Evolutionary conservation across 2,888 invertebrate genomes (phyloP), one percentile per base, ranked within the genome.

Genomic region (Operophtera brumata): DNA sequence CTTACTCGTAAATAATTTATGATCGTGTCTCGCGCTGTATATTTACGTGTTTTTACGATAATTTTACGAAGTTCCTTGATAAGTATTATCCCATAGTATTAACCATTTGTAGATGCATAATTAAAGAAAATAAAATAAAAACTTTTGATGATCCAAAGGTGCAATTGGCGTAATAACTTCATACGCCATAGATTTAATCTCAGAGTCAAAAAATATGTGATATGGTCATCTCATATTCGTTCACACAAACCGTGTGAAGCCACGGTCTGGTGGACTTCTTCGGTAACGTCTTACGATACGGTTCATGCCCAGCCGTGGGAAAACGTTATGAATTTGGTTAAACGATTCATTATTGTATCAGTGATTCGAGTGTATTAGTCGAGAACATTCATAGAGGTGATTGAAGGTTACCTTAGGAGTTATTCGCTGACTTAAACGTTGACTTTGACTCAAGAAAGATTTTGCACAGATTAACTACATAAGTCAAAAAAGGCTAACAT

Each of bases 171-270:
- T 55, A 47, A 43, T 40, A 56, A 47, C 49, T 39, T 44, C n/a
- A 56, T 47, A 51, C n/a, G 20, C 32, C 34, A 30, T 10, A 51
- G 46, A 44, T 48, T 2, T 44, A 28, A 54, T 54, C 54, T 35
- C n/a, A 26, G 6, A 37, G 35, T 47, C 37, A 34, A 57, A 52
- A 52, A 41, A 47, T 47, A 53, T 12, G 42, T 52, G 48, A 53
- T 57, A 57, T 57, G 71, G 70, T 73, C 75, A 76, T 77, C 76
- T 75, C 69, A 64, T 67, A 67, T 66, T 65, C 42, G 55, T 55
- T 57, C 82, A 83, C 82, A 82, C 78, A 80, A 76, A 75, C 63
- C 84, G 83, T 84, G 84, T 75, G 84, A 83, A 78, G 76, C 70
- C 67, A 84, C 79, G 84, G 78, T 83, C 82, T 75, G 73, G 30